Base-by-base conservation (phyloP, 2,113 vertebrate genomes). In the Plotosus lineatus region DNA sequence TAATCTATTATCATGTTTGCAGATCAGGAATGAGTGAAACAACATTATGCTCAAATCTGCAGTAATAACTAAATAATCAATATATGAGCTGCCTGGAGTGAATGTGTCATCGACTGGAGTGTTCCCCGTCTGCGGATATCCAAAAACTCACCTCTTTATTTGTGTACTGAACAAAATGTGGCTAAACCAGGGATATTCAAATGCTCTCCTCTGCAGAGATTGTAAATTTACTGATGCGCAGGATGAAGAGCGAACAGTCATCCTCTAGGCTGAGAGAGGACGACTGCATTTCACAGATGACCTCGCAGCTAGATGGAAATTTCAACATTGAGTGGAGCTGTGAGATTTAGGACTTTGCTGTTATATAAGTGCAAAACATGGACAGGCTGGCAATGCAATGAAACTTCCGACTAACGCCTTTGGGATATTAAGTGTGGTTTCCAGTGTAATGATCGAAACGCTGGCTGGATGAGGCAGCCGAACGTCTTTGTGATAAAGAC, bases 121-220 rank as follows among this genome's bases (percentile, higher is more conserved):
- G 40, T 66, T 17, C 50, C 31, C 79, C 19, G 21, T 2, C 50
- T 71, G 36, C 15, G n/a, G 12, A 55, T 17, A 23, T n/a, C 19
- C n/a, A 21, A 31, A n/a, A 46, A 21, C 53, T 15, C 21, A 6
- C 75, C 76, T 23, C 53, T 68, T 58, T 36, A 53, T 23, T 61
- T 56, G 68, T 68, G 31, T 15, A 78, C 21, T 61, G 36, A 55
- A 76, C 55, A 38, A 40, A 75, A 60, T 44, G 74, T 9, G 10
- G n/a, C 71, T 76, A 74, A 44, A 19, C 78, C 56, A 78, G 85
- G 79, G 81, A 79, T 84, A 79, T n/a, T 17, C 51, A 77, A 61
- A 82, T 48, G 75, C 66, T 60, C 66, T 80, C 31, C 85, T 56
- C 85, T 87, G 88, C 85, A 87, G 86, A 71, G 46, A 76, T 69